These are phyloP conservation scores for Ptychodera flava DNA, from an alignment of 35 echinoderm and acorn worm genomes.

Conservation along the genomic window DNA sequence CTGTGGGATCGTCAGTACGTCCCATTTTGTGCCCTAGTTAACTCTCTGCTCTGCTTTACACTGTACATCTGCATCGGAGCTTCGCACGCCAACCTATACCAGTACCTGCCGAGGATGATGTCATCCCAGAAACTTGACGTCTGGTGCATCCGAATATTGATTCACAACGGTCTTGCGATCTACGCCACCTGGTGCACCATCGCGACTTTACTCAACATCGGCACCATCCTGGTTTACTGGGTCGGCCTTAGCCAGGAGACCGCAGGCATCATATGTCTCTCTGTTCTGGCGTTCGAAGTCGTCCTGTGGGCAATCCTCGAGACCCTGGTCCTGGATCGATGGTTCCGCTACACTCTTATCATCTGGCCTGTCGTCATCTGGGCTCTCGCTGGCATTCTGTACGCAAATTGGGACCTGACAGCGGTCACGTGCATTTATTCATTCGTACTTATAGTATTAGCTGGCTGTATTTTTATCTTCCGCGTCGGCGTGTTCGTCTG, in stretches of 20 bases:
- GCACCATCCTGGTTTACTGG: neutral
- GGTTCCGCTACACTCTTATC: neutral
- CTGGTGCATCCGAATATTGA: neutral
- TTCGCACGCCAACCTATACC: neutral
- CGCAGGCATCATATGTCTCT: neutral
- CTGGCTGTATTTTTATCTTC: neutral
- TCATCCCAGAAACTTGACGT: neutral
- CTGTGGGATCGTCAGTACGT: constrained; percentile 67
- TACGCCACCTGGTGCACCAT: neutral
- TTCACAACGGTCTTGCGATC: neutral
- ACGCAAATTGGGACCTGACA: neutral
- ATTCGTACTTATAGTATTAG: neutral
- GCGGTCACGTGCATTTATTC: neutral
- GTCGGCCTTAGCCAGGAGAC: neutral
- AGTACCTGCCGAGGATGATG: neutral
- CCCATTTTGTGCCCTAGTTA: constrained; percentile 23
- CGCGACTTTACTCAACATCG: neutral
- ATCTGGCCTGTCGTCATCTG: neutral
- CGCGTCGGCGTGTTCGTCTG: neutral
- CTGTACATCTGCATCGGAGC: constrained; percentile 24
- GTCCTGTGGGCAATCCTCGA: neutral
- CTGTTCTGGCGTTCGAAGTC: neutral
- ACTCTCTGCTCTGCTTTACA: constrained; percentile 4
- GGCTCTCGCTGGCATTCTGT: neutral
- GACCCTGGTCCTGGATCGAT: neutral